Evolutionary conservation across 1,140 invertebrate species (phyloP).

Genomic region (Anadara kagoshimensis): DNA sequence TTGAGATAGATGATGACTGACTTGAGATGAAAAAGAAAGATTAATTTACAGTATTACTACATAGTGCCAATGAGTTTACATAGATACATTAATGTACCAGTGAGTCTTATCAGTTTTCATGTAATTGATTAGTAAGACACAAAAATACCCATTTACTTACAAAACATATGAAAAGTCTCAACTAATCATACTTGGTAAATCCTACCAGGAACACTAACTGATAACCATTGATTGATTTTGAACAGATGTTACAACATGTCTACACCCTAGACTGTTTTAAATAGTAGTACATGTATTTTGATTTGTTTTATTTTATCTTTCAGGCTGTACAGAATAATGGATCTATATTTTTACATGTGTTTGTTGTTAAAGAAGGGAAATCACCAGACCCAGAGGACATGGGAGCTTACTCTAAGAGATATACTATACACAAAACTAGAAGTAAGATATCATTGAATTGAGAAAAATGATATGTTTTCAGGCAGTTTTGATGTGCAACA

Average conservation of each 20-base stretch:
- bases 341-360: conserved; percentile 94
- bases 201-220: background rate
- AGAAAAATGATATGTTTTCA: background rate
- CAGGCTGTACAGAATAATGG: conserved; percentile 92
- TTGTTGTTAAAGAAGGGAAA: conserved; percentile 86
- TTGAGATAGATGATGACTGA: too few species aligned
- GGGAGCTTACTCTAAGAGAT: conserved; percentile 80
- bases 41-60: too few species aligned
- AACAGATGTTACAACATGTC: too few species aligned
- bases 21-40: too few species aligned
- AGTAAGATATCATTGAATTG: conserved; percentile 71
- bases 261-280: background rate
- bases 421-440: conserved; percentile 85
- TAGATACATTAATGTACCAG: too few species aligned
- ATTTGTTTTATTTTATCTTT: conserved; percentile 40
- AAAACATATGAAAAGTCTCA: too few species aligned
- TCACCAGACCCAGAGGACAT: conserved; percentile 85
- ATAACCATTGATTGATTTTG: background rate
- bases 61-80: too few species aligned
- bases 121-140: too few species aligned
- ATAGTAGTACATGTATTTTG: background rate
- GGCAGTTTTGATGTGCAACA: too few species aligned
- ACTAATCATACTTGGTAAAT: too few species aligned
- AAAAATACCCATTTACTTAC: too few species aligned
- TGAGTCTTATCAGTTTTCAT: too few species aligned